Percentiles rank a stretch among this genome's conserved stretches.
These are phyloP conservation scores for Zhuqinia jingwanae DNA, from an alignment of 2,888 invertebrate genomes.

Conservation along the genomic window DNA sequence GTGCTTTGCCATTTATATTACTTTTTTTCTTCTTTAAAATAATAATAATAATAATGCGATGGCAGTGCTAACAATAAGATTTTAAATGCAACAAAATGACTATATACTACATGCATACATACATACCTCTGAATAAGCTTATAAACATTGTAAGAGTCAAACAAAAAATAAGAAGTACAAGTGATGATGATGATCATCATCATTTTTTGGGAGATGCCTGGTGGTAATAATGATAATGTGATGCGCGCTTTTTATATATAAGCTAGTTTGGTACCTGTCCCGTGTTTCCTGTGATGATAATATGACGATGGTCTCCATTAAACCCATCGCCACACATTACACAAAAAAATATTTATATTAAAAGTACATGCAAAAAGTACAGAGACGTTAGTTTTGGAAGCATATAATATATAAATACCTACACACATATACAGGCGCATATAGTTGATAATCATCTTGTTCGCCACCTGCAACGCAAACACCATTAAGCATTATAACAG, in stretches of 20 bases:
- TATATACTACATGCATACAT: neutral
- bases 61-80: neutral
- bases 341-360: too few species aligned
- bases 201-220: neutral
- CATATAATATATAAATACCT: too few species aligned
- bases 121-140: neutral
- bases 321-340: too few species aligned
- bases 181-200: neutral
- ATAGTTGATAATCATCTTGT: neutral
- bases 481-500: neutral
- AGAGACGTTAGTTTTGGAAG: too few species aligned
- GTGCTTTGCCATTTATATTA: conserved; percentile 32
- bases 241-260: neutral
- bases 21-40: neutral
- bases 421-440: too few species aligned
- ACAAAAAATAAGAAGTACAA: conserved; percentile 12
- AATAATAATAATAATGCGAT: neutral
- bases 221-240: too few species aligned
- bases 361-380: too few species aligned
- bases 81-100: conserved; percentile 41
- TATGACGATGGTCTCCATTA: too few species aligned
- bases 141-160: conserved; percentile 9
- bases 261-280: too few species aligned
- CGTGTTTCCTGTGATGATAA: too few species aligned
- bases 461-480: conserved; percentile 24